Percentiles rank a stretch among this genome's conserved stretches.
Conservation (phyloP, 2,113 vertebrate species). For the Trachemys scripta region DNA sequence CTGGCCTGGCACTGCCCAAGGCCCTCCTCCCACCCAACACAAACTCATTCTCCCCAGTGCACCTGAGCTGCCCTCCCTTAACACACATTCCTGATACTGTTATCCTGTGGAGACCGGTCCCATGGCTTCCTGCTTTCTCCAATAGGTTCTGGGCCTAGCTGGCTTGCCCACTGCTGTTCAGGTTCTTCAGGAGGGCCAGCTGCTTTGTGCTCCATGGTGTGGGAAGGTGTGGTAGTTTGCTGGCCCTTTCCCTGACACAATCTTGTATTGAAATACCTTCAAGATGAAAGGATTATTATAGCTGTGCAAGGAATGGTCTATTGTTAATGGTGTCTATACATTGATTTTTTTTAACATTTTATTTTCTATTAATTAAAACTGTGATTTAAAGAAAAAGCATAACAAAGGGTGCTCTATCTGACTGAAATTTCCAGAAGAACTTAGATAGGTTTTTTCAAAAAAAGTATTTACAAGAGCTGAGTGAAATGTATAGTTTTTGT, state of each 20-base stretch:
- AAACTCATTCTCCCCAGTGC: neutral
- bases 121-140: neutral
- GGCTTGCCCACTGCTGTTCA: neutral
- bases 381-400: neutral
- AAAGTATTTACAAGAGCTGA: conserved; percentile 34
- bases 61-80: neutral
- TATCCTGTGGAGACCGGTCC: neutral
- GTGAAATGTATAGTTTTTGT: conserved; percentile 7
- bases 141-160: neutral
- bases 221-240: neutral
- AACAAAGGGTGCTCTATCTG: neutral
- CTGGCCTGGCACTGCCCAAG: neutral
- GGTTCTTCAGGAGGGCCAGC: neutral
- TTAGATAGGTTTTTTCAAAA: neutral
- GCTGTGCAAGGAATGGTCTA: neutral
- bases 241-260: neutral
- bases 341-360: neutral
- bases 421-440: neutral
- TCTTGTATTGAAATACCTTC: neutral
- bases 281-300: neutral
- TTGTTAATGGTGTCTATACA: neutral
- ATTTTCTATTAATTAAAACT: neutral
- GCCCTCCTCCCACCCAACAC: neutral
- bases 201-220: neutral
- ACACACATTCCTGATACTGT: neutral